Percentiles rank a stretch among this genome's conserved stretches.
phyloP scores from a whole-genome alignment of 2,113 vertebrate species.

The Scopus umbretta region DNA sequence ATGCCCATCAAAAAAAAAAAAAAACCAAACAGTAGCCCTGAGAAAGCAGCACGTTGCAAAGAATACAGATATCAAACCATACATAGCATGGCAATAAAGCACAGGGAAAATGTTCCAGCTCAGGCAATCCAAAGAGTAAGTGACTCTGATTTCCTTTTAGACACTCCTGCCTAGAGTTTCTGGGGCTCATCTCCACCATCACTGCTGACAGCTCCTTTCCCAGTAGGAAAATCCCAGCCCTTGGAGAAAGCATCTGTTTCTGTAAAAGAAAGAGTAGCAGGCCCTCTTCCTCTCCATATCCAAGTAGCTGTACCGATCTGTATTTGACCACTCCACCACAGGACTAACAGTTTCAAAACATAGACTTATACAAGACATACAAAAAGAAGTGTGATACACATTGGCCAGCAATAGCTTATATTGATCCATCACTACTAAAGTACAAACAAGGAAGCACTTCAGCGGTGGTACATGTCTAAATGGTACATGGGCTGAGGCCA shows the following conservation, averaged over 20 bases:
- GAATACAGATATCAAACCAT: neutral
- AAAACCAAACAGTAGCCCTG: rapidly evolving
- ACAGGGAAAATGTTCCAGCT: neutral
- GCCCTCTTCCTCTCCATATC: neutral
- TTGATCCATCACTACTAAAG: neutral
- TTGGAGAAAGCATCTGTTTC: rapidly evolving
- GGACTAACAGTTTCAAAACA: neutral
- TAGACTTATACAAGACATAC: neutral
- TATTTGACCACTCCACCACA: neutral
- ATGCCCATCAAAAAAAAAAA: neutral
- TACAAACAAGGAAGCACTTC: neutral
- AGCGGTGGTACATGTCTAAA: neutral
- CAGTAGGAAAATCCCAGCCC: neutral
- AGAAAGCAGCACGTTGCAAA: neutral
- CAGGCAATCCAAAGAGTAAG: neutral
- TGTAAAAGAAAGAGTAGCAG: neutral
- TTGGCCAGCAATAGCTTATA: neutral
- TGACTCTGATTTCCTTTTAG: neutral
- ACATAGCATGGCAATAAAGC: neutral
- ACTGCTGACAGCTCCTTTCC: neutral
- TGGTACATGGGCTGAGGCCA: too few species aligned
- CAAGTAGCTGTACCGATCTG: too few species aligned
- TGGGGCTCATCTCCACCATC: neutral
- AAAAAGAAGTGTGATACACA: neutral
- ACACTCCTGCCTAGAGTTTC: neutral